These are phyloP conservation scores for Pogona vitticeps DNA, from an alignment of 2,113 vertebrate species.

Conservation along the genomic window DNA sequence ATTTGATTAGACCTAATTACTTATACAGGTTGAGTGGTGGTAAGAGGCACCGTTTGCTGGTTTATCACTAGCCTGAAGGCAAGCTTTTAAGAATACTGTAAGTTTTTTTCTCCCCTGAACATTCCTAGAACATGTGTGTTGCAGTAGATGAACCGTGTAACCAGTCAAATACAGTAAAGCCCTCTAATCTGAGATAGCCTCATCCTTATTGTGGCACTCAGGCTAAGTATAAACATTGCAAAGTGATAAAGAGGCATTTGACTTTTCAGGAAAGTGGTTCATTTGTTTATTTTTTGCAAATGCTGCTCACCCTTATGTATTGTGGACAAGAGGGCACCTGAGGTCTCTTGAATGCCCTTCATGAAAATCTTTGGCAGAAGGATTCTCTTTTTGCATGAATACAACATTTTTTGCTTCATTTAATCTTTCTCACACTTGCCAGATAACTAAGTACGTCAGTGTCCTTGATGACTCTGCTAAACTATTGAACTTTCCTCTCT, in stretches of 20 bases:
- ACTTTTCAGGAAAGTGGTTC: slow-evolving; percentile 20
- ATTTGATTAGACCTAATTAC: neutral
- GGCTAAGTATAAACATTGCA: neutral
- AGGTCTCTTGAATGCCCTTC: slow-evolving; percentile 36
- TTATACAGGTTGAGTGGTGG: neutral
- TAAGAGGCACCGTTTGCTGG: neutral
- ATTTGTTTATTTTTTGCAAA: slow-evolving; percentile 52
- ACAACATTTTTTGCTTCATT: slow-evolving; percentile 47
- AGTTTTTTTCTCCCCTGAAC: neutral
- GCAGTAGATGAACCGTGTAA: neutral
- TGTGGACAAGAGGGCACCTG: slow-evolving; percentile 11
- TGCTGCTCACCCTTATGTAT: slow-evolving; percentile 32
- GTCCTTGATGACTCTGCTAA: slow-evolving; percentile 43
- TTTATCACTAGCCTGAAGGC: neutral
- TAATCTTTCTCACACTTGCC: slow-evolving; percentile 27
- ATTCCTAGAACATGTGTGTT: neutral
- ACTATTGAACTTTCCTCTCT: slow-evolving; percentile 23
- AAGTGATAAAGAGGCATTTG: neutral
- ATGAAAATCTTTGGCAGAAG: slow-evolving; percentile 32
- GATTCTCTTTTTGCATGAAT: slow-evolving; percentile 18
- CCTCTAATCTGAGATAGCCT: neutral
- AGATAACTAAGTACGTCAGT: slow-evolving; percentile 36
- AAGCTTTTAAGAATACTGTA: neutral
- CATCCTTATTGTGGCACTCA: neutral
- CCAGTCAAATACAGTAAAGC: neutral